Evolutionary conservation across 2,797 vertebrate species (phyloP), one percentile per base, ranked within the genome.

Genomic region (Anableps anableps): DNA sequence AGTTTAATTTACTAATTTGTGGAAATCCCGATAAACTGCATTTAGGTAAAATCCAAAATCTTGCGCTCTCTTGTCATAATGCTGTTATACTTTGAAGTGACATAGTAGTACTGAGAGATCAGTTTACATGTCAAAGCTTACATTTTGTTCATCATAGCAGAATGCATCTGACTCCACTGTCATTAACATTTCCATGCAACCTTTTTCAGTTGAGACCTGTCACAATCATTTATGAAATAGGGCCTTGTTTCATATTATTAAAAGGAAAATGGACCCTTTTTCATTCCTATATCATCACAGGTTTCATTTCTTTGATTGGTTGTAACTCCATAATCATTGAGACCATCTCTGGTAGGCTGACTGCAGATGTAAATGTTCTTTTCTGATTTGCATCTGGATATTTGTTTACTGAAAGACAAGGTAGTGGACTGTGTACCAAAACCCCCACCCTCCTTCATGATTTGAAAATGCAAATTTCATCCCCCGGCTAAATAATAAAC

Each of bases 381-480:
- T 43, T 13, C 41, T 45, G 1, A 43, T 64, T 64, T 79, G 36
- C 41, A 62, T 75, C 8, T 75, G 36, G 38, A 47, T 50, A 74
- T 74, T 51, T 79, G 14, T 50, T 43, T 55, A 68, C 8, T 71
- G 64, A 78, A 43, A 55, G 6, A 64, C 45, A 41, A 48, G 47
- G 4, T 36, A 62, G 29, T 23, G 19, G 14, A 17, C 23, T 2
- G 79, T 80, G 77, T 41, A 50, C 47, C 2, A 73, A 26, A 82
- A 66, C 73, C 58, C 4, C 29, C 31, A 11, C 5, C 4, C 36
- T 50, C 2, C 36, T 55, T 17, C 3, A 58, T 66, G 41, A 77
- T 58, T 34, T 9, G 78, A 29, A 71, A 47, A 71, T 71, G 26
- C 26, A 71, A 29, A 71, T 71, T 47, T 70, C 13, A 1, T 71